Evolutionary conservation across 1,140 invertebrate genomes (phyloP).

Genomic region (Leptonema lineaticorne): DNA sequence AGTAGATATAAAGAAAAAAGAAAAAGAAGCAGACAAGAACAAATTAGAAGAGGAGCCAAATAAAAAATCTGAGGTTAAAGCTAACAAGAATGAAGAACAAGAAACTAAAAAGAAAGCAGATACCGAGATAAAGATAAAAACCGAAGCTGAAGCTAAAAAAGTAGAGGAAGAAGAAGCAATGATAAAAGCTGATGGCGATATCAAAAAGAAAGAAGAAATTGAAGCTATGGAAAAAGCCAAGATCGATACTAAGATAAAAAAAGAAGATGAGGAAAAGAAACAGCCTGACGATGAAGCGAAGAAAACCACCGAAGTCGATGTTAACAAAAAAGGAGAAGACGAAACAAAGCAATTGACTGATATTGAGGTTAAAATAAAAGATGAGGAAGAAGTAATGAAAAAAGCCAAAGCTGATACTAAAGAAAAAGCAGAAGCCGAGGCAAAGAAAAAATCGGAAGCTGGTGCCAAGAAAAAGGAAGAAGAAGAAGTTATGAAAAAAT

Average conservation of each 20-base stretch:
- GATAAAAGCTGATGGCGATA: conserved; percentile 28
- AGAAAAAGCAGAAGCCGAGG: not conserved
- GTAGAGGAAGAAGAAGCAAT: conserved; percentile 11
- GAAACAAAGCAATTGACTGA: not conserved
- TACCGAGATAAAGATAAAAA: conserved; percentile 36
- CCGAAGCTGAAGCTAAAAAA: conserved; percentile 33
- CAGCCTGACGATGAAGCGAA: conserved; percentile 25
- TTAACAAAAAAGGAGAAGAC: not conserved
- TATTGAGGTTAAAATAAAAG: conserved; percentile 6
- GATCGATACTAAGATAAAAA: conserved; percentile 7
- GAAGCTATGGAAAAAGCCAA: conserved; percentile 32
- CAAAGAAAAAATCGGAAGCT: not conserved
- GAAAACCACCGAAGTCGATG: conserved; percentile 8
- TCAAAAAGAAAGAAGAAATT: conserved; percentile 32
- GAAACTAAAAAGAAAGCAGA: conserved; percentile 35
- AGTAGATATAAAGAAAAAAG: not conserved
- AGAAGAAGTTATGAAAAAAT: conserved; percentile 11
- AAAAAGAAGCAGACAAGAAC: conserved; percentile 12
- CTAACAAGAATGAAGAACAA: conserved; percentile 35
- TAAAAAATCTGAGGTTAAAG: conserved; percentile 19
- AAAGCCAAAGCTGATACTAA: not conserved
- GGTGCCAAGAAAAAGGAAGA: not conserved
- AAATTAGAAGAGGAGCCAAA: not conserved
- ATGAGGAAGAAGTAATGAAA: conserved; percentile 6
- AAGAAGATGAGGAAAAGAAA: conserved; percentile 6